phyloP scores from a whole-genome alignment of 2,797 vertebrate species.

The Helostoma temminkii region DNA sequence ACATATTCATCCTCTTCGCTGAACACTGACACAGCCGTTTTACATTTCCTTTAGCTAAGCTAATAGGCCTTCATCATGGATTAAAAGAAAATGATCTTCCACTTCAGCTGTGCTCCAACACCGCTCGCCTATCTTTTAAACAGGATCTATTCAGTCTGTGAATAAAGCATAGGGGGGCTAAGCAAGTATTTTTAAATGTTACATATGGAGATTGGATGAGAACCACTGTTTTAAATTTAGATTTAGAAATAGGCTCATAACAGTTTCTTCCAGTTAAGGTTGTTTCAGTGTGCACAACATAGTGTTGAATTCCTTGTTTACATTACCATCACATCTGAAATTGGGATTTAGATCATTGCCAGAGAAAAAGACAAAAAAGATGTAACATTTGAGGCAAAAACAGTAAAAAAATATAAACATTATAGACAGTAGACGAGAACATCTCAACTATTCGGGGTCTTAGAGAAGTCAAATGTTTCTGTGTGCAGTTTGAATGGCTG shows the following conservation, averaged over 20 bases:
- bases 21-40: constrained; percentile 59
- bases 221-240: constrained; percentile 5
- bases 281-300: not conserved
- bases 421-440: not conserved
- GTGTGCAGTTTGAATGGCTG: constrained; percentile 3
- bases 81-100: constrained; percentile 69
- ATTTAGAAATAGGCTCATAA: constrained; percentile 4
- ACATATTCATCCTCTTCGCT: constrained; percentile 53
- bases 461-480: constrained; percentile 4
- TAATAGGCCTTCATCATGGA: constrained; percentile 71
- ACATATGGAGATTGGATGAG: not conserved
- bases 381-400: constrained; percentile 5
- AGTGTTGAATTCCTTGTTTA: not conserved
- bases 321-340: constrained; percentile 21
- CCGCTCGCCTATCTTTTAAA: constrained; percentile 15
- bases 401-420: constrained; percentile 25
- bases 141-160: not conserved
- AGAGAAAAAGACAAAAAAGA: constrained; percentile 17
- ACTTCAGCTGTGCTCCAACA: constrained; percentile 39
- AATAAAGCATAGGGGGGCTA: too few species aligned
- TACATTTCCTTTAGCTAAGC: constrained; percentile 61
- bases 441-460: not conserved
- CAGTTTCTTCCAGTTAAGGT: not conserved
- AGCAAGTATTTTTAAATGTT: constrained; percentile 24
- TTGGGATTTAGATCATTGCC: constrained; percentile 19